These are phyloP conservation scores for Aleiodes alternator DNA, from an alignment of 2,888 invertebrate species.

Conservation along the genomic window DNA sequence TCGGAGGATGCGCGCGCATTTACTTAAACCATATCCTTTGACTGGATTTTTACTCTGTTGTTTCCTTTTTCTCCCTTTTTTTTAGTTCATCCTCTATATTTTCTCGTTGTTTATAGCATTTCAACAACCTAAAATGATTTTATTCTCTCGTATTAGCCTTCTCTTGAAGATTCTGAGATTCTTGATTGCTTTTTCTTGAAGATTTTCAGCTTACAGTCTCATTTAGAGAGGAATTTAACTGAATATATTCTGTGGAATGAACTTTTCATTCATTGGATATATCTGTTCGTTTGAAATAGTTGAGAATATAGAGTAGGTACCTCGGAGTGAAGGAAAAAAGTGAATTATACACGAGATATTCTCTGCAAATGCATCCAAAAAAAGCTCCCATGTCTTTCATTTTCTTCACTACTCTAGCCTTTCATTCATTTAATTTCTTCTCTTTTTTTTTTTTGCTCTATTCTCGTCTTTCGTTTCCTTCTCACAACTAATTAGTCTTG, in stretches of 20 bases:
- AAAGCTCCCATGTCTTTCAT: constrained; percentile 18
- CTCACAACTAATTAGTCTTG: constrained; percentile 47
- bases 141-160: too few species aligned
- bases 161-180: constrained; percentile 31
- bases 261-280: too few species aligned
- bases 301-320: too few species aligned
- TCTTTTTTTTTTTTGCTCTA: not conserved
- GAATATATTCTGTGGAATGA: not conserved
- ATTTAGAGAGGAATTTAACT: constrained; percentile 36
- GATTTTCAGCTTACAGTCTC: not conserved
- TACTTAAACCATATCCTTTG: constrained; percentile 36
- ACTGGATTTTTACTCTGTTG: constrained; percentile 46
- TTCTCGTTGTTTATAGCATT: too few species aligned
- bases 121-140: too few species aligned
- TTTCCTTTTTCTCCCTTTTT: constrained; percentile 40
- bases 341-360: not conserved
- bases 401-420: constrained; percentile 2
- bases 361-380: not conserved
- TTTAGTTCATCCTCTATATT: constrained; percentile 20
- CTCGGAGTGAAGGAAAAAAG: not conserved
- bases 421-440: constrained; percentile 20
- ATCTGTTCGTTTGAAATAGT: too few species aligned
- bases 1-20: constrained; percentile 52
- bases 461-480: constrained; percentile 15
- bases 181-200: constrained; percentile 34